These are phyloP conservation scores for Synaphobranchus kaupii DNA, from an alignment of 2,797 vertebrate genomes.

Conservation along the genomic window DNA sequence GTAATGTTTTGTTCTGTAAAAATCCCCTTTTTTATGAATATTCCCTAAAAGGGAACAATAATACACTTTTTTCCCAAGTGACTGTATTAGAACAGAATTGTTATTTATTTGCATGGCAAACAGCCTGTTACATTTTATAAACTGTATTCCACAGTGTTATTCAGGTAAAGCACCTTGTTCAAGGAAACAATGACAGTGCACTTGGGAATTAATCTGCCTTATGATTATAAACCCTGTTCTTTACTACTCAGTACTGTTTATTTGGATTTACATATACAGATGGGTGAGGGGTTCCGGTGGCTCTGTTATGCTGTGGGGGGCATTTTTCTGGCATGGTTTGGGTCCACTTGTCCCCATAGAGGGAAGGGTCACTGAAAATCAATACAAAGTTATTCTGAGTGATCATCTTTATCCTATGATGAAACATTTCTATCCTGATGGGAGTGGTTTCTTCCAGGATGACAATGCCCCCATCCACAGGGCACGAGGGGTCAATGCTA, in stretches of 20 bases:
- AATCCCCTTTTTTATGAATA: not conserved
- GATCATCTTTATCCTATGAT: no score
- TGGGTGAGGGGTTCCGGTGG: no score
- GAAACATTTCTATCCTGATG: no score
- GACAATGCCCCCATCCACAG: no score
- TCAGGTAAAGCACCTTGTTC: not conserved
- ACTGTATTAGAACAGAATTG: not conserved
- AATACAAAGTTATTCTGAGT: no score
- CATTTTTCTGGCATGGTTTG: no score
- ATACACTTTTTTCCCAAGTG: not conserved
- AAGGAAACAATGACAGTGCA: slow-evolving; percentile 11
- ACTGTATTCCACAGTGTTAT: not conserved
- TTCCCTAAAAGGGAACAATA: not conserved
- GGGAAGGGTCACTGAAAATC: no score
- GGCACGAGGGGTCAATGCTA: no score
- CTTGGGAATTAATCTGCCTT: not conserved
- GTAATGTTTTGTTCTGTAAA: slow-evolving; percentile 47
- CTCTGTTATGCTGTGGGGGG: no score
- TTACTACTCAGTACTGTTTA: not conserved
- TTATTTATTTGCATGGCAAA: not conserved
- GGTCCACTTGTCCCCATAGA: no score
- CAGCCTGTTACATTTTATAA: not conserved
- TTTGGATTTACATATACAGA: not conserved
- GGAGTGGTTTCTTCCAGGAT: no score
- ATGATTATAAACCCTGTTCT: not conserved